Evolutionary conservation across 2,797 vertebrate genomes (phyloP).

Genomic region (Lemur catta): DNA sequence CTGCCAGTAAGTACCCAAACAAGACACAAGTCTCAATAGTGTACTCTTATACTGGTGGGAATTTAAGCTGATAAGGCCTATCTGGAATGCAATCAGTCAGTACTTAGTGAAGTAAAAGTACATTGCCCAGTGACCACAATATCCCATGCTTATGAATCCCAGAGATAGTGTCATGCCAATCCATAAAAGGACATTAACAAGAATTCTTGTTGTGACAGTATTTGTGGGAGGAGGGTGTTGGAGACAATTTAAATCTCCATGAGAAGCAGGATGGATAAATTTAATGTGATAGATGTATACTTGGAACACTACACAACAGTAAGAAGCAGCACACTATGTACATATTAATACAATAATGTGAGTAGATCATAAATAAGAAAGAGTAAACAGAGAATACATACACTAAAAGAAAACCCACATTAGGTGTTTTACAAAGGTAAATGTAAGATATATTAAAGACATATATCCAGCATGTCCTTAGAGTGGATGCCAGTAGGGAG

Average conservation of each 20-base stretch:
- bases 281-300: neutral
- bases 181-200: neutral
- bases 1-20: neutral
- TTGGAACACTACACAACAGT: neutral
- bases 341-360: neutral
- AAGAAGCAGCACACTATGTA: neutral
- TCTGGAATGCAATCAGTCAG: neutral
- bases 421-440: neutral
- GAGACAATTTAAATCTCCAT: neutral
- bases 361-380: neutral
- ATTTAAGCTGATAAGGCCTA: neutral
- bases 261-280: neutral
- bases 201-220: neutral
- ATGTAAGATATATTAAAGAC: neutral
- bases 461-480: neutral
- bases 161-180: neutral
- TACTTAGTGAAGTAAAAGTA: neutral
- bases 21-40: neutral
- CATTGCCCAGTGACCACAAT: neutral
- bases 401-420: neutral
- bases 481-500: neutral
- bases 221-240: neutral
- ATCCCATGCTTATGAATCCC: neutral
- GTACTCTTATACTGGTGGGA: neutral
- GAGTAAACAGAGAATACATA: neutral